Percentiles rank a stretch among this genome's conserved stretches.
Evolutionary conservation across 2,888 invertebrate species (phyloP).

Genomic region (Blastobasis lacticolella): DNA sequence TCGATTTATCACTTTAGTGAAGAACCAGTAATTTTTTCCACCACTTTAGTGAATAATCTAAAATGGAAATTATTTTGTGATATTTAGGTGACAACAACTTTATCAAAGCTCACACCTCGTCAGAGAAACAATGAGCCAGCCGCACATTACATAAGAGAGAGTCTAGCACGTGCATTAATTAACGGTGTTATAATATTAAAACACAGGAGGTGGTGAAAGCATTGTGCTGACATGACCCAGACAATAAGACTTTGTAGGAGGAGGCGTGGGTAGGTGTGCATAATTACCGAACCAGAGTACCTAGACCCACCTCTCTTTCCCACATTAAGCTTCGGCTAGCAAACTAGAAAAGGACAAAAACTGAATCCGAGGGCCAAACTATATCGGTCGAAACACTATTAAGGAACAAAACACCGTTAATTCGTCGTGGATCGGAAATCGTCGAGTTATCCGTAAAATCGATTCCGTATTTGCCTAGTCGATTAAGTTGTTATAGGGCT

Average conservation of each 20-base stretch:
- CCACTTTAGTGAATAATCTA: too few relatives aligned
- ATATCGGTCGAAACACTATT: conserved; percentile 16
- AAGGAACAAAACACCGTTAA: conserved; percentile 37
- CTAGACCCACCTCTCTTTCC: conserved; percentile 15
- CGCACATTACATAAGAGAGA: too few relatives aligned
- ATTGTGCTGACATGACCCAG: conserved; percentile 38
- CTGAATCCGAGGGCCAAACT: conserved; percentile 14
- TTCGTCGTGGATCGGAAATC: conserved; percentile 35
- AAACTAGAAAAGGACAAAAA: background rate
- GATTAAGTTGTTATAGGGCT: conserved; percentile 1
- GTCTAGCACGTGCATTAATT: conserved; percentile 35
- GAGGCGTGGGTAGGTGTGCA: conserved; percentile 41
- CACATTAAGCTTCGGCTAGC: background rate
- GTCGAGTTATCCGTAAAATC: conserved; percentile 32
- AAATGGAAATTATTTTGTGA: too few relatives aligned
- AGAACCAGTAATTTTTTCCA: too few relatives aligned
- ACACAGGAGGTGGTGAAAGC: conserved; percentile 47
- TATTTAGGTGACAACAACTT: too few relatives aligned
- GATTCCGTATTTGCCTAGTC: conserved; percentile 22
- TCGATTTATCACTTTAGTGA: too few relatives aligned
- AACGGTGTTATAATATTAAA: conserved; percentile 31
- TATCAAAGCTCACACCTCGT: too few relatives aligned
- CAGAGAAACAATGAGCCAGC: too few relatives aligned
- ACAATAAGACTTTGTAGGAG: conserved; percentile 48
- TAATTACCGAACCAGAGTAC: conserved; percentile 37